A percentile compares a stretch with the other conserved stretches of the same genome.
phyloP scores from a whole-genome alignment of 2,888 invertebrate species.

The Macrophya annulata region DNA sequence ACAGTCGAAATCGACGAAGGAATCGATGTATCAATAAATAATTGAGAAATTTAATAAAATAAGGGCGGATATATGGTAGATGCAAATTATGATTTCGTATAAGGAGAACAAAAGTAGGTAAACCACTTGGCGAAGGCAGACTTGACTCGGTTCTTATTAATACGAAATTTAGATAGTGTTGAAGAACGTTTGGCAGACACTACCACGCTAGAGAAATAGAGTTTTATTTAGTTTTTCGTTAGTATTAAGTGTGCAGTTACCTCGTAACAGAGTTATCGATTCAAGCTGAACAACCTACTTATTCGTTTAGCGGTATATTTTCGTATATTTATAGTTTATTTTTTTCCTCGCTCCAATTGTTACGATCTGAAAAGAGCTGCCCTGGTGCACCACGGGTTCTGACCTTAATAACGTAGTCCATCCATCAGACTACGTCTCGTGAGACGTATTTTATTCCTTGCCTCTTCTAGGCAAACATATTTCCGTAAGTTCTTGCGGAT shows the following conservation, averaged over 20 bases:
- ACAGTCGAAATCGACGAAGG: no score
- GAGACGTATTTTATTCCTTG: constrained; percentile 31
- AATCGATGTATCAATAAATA: neutral
- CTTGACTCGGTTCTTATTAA: constrained; percentile 32
- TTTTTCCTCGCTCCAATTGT: constrained; percentile 35
- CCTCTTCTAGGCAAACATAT: constrained; percentile 41
- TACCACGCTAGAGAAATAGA: neutral
- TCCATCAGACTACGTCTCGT: constrained; percentile 45
- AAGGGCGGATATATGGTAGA: neutral
- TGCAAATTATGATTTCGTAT: neutral
- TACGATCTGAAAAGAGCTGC: constrained; percentile 30
- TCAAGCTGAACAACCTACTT: constrained; percentile 37
- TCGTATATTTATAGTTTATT: constrained; percentile 49
- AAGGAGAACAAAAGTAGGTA: neutral
- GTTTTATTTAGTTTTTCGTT: constrained; percentile 26
- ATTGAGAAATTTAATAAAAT: constrained; percentile 15
- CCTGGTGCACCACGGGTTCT: constrained; percentile 40
- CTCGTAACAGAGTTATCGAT: constrained; percentile 46
- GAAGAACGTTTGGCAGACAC: constrained; percentile 24
- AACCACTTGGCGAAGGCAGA: constrained; percentile 23
- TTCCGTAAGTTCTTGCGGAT: neutral
- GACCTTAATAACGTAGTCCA: constrained; percentile 55
- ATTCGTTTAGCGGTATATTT: constrained; percentile 40
- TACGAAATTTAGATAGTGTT: constrained; percentile 27
- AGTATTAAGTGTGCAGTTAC: neutral